Evolutionary conservation across 2,113 vertebrate species (phyloP).

Genomic region (Protomyctophum bolini): DNA sequence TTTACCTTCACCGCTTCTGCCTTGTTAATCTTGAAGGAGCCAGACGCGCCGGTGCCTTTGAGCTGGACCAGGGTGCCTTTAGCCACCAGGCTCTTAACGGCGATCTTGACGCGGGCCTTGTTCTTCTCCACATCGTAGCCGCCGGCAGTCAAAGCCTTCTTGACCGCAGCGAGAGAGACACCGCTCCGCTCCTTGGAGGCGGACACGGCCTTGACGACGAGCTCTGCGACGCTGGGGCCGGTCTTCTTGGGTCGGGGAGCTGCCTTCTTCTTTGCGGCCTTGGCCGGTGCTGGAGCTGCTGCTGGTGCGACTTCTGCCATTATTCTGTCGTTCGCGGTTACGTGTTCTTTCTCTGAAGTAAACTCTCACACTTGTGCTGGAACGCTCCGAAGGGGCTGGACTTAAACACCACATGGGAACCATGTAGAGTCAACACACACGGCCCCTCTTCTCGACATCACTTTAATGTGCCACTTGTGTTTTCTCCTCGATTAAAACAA

Average conservation of each 20-base stretch:
- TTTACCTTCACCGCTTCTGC: not conserved
- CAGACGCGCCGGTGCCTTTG: conserved; percentile 33
- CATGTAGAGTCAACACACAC: conserved; percentile 18
- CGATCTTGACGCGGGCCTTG: conserved; percentile 38
- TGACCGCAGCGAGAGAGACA: not conserved
- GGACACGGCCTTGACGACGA: not conserved
- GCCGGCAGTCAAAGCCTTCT: conserved; percentile 19
- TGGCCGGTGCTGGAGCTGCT: conserved; percentile 25
- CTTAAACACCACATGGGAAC: conserved; percentile 66
- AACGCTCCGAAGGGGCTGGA: not conserved
- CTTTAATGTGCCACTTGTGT: conserved; percentile 14
- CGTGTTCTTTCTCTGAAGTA: too few relatives aligned
- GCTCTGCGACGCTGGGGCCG: not conserved
- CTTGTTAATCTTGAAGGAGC: conserved; percentile 40
- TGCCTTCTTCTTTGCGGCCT: conserved; percentile 38
- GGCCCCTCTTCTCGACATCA: not conserved
- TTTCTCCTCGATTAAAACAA: conserved; percentile 22
- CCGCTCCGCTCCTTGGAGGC: conserved; percentile 42
- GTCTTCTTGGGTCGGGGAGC: conserved; percentile 1
- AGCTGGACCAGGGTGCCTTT: not conserved
- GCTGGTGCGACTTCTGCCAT: conserved; percentile 35
- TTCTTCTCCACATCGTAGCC: conserved; percentile 24
- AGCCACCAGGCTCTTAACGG: conserved; percentile 15
- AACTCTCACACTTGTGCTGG: not conserved
- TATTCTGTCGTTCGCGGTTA: not conserved